Evolutionary conservation across 2,888 invertebrate species (phyloP), one percentile per base, ranked within the genome.

Genomic region (Drosophila cognata): DNA sequence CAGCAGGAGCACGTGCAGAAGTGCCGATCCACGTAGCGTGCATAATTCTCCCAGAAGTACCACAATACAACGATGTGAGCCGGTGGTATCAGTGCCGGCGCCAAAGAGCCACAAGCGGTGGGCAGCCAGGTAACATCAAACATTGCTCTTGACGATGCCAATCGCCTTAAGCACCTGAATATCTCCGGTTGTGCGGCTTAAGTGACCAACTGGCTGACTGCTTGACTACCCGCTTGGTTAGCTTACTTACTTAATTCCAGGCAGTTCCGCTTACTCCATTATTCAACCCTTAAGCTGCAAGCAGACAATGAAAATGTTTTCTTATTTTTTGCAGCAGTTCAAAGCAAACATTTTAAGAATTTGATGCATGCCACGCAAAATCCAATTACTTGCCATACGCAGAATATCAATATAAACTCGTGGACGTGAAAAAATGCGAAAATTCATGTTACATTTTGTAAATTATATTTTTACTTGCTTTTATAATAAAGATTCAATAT

Each of bases 1-100:
- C 96, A 96, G 91, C 96, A 96, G 16, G 95, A 95, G 92, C 96
- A 96, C 21, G 95, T 94, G 89, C 96, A 96, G 79, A 94, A 95
- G 67, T 94, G 94, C 79, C 94, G 94, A 89, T 96, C 95, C 55
- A 96, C 95, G 73, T 94, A 94, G 29, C 95, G 94, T 48, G 95
- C 94, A 92, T 95, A 95, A 84, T 95, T 95, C 85, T 95, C 94
- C 96, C 96, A 96, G 85, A 96, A 95, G 89, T 95, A 94, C 92
- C 94, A 94, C 43, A 95, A 92, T 62, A 95, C 94, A 56, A 94
- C 94, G 68, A 96, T 95, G 84, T 95, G 95, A 21, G 95, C 91
- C 25, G 95, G 95, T 52, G 95, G 95, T 81, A 95, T 93, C 28
- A 94, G 82, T n/a, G 94, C 93, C 36, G 94, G 94, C 48, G 92